Evolutionary conservation across 1,140 invertebrate species (phyloP).

Genomic region (Babylonia areolata): DNA sequence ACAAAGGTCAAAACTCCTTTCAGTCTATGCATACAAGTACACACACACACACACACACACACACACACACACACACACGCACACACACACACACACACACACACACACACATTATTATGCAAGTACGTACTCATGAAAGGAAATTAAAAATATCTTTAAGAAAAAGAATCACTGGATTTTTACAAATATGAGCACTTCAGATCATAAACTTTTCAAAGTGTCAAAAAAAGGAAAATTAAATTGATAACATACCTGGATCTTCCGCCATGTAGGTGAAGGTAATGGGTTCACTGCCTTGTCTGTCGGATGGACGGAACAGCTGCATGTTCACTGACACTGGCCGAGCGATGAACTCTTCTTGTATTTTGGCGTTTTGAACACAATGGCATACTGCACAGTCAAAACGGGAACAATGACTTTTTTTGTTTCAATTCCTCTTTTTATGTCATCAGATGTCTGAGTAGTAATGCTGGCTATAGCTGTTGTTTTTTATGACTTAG

Average conservation of each 20-base stretch:
- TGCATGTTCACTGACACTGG: slow-evolving; percentile 89
- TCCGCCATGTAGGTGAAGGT: slow-evolving; percentile 88
- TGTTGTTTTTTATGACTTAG: too few species aligned
- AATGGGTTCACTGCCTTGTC: slow-evolving; percentile 87
- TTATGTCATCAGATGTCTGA: too few species aligned
- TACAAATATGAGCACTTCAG: too few species aligned
- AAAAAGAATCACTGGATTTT: too few species aligned
- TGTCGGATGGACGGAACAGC: slow-evolving; percentile 89
- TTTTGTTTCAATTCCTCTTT: too few species aligned
- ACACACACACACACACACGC: neutral
- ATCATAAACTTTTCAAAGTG: too few species aligned
- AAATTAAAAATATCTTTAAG: too few species aligned
- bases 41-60: neutral
- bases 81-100: slow-evolving; percentile 14
- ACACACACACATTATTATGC: neutral
- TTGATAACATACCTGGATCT: slow-evolving; percentile 89
- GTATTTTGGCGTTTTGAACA: slow-evolving; percentile 73
- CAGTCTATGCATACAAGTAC: neutral
- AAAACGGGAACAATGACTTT: too few species aligned
- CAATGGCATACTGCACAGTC: slow-evolving; percentile 73
- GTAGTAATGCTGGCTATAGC: too few species aligned
- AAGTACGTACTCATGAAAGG: too few species aligned
- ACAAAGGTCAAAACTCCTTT: too few species aligned
- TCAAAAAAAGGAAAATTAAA: too few species aligned
- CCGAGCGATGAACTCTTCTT: slow-evolving; percentile 78